Base-by-base conservation (phyloP, 2,888 invertebrate genomes). In the Palloptera scutellata region DNA sequence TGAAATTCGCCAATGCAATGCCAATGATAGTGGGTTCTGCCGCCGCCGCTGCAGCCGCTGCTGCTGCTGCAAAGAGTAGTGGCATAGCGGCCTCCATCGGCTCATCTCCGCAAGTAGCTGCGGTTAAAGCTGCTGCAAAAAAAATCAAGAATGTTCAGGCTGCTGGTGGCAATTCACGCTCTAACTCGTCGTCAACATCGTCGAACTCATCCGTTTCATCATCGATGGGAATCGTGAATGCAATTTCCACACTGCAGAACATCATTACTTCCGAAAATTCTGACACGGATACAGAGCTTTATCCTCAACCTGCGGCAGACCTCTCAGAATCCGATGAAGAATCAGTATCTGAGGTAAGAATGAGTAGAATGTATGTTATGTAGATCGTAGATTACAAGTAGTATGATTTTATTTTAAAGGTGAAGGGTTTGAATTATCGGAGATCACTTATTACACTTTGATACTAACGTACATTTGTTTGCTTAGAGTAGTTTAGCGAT, bases 261-360 rank as follows among this genome's bases (percentile, higher is more conserved):
- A 75, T 89, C 87, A 77, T 89, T 87, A 90, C 92, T 87, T 92
- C 93, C 89, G 92, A 92, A 87, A 92, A 92, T 87, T 91, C 93
- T 85, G 92, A 92, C 88, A 93, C 92, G 85, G 94, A 94, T 89
- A 93, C 93, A 84, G 93, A 92, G 87, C 87, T 90, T 85, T 82
- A 80, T 74, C 93, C 92, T 86, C 91, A 92, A 84, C 92, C 92
- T 88, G 94, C 94, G 89, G 92, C 94, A 87, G 95, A 95, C 89
- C 91, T 95, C 86, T 96, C 96, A 83, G 96, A 95, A 88, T 96
- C 95, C 86, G 96, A 96, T 86, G 96, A 96, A 87, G 96, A 96
- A 86, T 96, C 96, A 87, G 94, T 94, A 86, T 96, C 95, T 83
- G 96, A 96, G 20, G 96, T 96, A 91, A 90, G 87, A 83, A 43